Percentiles rank a stretch among this genome's conserved stretches.
These are phyloP conservation scores for Rhinopomastus cyanomelas DNA, from an alignment of 2,113 vertebrate genomes.

Conservation along the genomic window DNA sequence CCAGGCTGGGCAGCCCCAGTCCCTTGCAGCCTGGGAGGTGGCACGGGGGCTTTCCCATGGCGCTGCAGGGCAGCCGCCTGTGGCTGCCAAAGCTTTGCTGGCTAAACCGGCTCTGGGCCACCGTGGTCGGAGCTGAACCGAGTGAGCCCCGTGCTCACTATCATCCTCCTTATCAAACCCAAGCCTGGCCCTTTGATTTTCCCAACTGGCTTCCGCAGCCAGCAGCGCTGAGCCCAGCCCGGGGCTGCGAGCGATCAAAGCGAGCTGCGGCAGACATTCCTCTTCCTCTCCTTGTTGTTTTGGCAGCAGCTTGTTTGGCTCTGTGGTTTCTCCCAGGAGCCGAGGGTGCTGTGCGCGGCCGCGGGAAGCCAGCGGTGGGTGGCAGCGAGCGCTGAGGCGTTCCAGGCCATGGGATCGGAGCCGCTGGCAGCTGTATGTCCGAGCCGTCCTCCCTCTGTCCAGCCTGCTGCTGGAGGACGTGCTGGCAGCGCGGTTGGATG, in stretches of 20 bases:
- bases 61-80: background rate
- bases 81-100: accelerated
- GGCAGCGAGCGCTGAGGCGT: background rate
- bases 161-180: background rate
- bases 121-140: accelerated
- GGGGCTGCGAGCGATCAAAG: slow-evolving; percentile 2
- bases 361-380: slow-evolving; percentile 9
- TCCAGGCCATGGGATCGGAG: background rate
- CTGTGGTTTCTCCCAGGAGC: slow-evolving; percentile 49
- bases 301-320: slow-evolving; percentile 24
- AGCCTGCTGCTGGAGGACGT: accelerated
- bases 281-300: slow-evolving; percentile 34
- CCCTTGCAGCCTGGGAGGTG: background rate
- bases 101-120: background rate
- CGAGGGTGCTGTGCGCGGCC: background rate
- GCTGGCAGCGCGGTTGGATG: background rate
- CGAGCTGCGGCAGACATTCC: slow-evolving; percentile 34
- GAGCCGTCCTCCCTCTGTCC: background rate
- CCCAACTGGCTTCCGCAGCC: background rate
- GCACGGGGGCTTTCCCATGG: background rate
- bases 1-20: background rate
- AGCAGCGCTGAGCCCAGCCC: slow-evolving; percentile 4
- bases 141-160: background rate
- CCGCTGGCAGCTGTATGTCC: accelerated
- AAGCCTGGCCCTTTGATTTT: slow-evolving; percentile 4